phyloP scores from a whole-genome alignment of 2,113 vertebrate genomes.

The Pomatostomus ruficeps region DNA sequence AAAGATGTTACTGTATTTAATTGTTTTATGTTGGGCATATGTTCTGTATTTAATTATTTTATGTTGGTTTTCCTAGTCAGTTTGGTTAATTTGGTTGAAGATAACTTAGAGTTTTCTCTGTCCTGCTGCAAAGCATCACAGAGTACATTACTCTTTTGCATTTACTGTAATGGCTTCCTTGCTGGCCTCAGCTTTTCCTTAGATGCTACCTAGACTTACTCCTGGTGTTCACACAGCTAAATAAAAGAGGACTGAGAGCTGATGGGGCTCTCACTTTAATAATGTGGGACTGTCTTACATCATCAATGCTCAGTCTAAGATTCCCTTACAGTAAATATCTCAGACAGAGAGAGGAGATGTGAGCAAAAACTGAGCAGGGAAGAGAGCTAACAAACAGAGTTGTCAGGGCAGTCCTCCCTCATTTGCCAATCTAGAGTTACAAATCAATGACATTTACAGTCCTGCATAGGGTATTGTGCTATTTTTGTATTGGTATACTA shows the following conservation, averaged over 20 bases:
- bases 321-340: not conserved
- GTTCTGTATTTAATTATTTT: not conserved
- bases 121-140: not conserved
- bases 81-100: not conserved
- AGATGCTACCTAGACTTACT: not conserved
- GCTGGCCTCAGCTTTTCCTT: not conserved
- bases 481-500: not conserved
- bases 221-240: not conserved
- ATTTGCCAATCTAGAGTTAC: not conserved
- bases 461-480: not conserved
- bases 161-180: not conserved
- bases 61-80: not conserved
- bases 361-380: not conserved
- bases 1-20: not conserved
- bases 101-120: not conserved
- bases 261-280: not conserved
- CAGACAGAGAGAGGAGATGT: not conserved
- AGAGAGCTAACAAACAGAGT: not conserved
- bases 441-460: not conserved
- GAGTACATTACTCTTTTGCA: not conserved
- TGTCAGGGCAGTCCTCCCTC: not conserved
- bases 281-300: not conserved
- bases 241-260: not conserved
- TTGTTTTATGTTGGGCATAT: not conserved
- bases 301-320: not conserved